Percentiles rank a stretch among this genome's conserved stretches.
These are phyloP conservation scores for Beroe ovata DNA, from an alignment of 37 sponge, comb jelly and placozoan genomes.

Conservation along the genomic window DNA sequence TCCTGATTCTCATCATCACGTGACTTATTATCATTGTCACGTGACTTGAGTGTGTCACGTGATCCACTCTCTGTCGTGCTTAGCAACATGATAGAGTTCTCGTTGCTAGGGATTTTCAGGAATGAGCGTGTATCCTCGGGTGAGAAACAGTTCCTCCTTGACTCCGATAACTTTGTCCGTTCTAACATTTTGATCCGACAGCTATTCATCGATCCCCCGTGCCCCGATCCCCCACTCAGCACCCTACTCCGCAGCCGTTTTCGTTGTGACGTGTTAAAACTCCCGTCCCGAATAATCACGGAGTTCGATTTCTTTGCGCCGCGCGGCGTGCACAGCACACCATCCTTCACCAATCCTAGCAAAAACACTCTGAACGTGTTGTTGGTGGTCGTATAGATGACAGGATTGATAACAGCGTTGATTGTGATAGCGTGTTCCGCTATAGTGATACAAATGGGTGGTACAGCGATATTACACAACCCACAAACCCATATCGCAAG, in stretches of 20 bases:
- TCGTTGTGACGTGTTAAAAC: background rate
- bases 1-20: too few species aligned
- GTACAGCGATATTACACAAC: background rate
- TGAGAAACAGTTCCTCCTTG: too few species aligned
- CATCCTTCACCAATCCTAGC: background rate
- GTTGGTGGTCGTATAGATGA: constrained; percentile 25
- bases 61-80: background rate
- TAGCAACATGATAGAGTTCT: background rate
- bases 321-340: background rate
- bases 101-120: too few species aligned
- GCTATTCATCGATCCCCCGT: too few species aligned
- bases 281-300: background rate
- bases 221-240: background rate
- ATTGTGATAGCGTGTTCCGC: constrained; percentile 41
- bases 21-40: too few species aligned
- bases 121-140: too few species aligned
- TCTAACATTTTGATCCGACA: too few species aligned
- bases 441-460: background rate
- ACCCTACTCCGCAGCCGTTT: background rate
- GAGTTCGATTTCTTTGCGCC: background rate
- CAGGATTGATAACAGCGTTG: constrained; percentile 18
- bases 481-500: constrained; percentile 9
- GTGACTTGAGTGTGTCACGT: background rate
- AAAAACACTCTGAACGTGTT: constrained; percentile 36
- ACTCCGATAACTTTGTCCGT: too few species aligned